Percentiles rank a stretch among this genome's conserved stretches.
Evolutionary conservation across 2,113 vertebrate genomes (phyloP).

Genomic region (Chaetura pelagica): DNA sequence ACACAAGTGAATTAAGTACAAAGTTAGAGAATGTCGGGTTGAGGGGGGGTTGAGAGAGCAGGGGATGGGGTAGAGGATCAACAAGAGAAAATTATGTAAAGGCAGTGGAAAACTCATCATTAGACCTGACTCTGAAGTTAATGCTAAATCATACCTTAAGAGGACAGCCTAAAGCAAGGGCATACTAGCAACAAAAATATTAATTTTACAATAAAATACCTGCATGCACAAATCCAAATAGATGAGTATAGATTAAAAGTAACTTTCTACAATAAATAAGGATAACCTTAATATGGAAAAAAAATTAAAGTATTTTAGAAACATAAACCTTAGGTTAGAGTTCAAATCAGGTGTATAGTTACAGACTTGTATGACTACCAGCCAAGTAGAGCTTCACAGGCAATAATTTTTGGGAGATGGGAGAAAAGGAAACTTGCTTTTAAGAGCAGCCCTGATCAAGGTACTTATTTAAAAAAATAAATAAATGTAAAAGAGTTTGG

Average conservation of each 20-base stretch:
- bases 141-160: background rate
- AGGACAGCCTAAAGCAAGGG: background rate
- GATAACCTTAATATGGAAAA: background rate
- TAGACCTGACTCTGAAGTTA: background rate
- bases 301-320: background rate
- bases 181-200: background rate
- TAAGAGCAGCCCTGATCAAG: background rate
- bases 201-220: background rate
- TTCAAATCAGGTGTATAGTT: background rate
- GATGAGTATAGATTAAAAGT: background rate
- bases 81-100: background rate
- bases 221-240: background rate
- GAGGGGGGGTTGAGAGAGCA: rapidly evolving
- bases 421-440: background rate
- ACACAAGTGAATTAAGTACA: background rate
- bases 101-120: background rate
- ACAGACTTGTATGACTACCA: background rate
- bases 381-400: background rate
- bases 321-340: background rate
- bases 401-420: background rate
- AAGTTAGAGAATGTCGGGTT: background rate
- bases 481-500: background rate
- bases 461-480: background rate
- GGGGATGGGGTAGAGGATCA: background rate
- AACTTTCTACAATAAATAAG: background rate